Percentiles rank a stretch among this genome's conserved stretches.
Evolutionary conservation across 1,140 invertebrate species (phyloP).

Genomic region (Phocides pigmalion): DNA sequence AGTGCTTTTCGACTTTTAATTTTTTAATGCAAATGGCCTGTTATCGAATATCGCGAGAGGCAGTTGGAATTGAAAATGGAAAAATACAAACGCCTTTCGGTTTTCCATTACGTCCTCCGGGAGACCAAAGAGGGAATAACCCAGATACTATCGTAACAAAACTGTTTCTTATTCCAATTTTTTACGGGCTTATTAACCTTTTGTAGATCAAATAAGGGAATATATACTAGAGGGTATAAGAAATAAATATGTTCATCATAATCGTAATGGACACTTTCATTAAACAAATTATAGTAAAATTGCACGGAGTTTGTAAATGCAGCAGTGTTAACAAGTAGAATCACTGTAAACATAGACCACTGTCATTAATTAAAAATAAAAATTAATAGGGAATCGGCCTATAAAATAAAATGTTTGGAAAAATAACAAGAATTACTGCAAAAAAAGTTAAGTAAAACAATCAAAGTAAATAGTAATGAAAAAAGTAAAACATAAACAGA

Average conservation of each 20-base stretch:
- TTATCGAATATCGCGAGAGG: slow-evolving; percentile 28
- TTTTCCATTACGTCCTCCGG: slow-evolving; percentile 19
- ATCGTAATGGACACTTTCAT: not conserved
- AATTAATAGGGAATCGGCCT: too few relatives aligned
- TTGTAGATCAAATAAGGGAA: not conserved
- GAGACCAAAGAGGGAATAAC: slow-evolving; percentile 18
- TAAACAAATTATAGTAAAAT: too few relatives aligned
- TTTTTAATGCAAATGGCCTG: slow-evolving; percentile 30
- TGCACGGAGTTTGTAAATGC: too few relatives aligned
- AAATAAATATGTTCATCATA: not conserved
- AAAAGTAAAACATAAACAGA: too few relatives aligned
- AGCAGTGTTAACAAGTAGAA: too few relatives aligned
- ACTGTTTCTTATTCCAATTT: slow-evolving; percentile 15
- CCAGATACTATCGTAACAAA: slow-evolving; percentile 20
- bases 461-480: too few relatives aligned
- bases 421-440: too few relatives aligned
- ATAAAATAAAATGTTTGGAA: too few relatives aligned
- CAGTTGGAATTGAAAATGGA: slow-evolving; percentile 27
- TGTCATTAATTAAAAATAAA: too few relatives aligned
- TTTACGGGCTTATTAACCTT: slow-evolving; percentile 20
- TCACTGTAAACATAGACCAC: too few relatives aligned
- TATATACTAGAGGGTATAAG: too few relatives aligned
- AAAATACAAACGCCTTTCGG: slow-evolving; percentile 19
- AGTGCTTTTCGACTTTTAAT: slow-evolving; percentile 29
- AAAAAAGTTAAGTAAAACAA: too few relatives aligned